These are phyloP conservation scores for Eubasilissa splendida DNA, from an alignment of 2,888 invertebrate genomes.

Conservation along the genomic window DNA sequence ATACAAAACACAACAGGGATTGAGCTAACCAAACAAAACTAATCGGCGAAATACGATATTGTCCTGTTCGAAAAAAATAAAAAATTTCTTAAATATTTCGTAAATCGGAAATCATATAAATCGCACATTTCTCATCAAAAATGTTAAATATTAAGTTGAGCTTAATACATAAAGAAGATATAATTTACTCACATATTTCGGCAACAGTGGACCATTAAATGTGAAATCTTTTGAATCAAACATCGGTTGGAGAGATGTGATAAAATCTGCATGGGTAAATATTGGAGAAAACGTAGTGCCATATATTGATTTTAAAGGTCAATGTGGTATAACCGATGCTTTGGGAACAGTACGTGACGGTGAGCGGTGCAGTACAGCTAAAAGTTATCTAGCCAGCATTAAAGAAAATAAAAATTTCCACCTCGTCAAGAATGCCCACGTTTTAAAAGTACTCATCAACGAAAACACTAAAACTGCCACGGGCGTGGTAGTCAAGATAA, in stretches of 20 bases:
- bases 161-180: too few species aligned
- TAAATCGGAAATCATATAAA: too few species aligned
- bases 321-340: conserved; percentile 69
- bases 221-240: conserved; percentile 63
- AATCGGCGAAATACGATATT: too few species aligned
- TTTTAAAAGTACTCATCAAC: conserved; percentile 66
- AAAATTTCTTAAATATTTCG: too few species aligned
- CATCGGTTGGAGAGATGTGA: conserved; percentile 61
- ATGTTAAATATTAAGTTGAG: too few species aligned
- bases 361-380: conserved; percentile 69
- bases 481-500: conserved; percentile 63
- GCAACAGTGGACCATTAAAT: conserved; percentile 66
- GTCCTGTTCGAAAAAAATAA: too few species aligned
- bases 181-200: too few species aligned
- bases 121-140: too few species aligned
- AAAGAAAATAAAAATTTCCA: conserved; percentile 62
- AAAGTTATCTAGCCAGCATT: conserved; percentile 68
- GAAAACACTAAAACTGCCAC: conserved; percentile 62
- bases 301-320: conserved; percentile 65
- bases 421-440: conserved; percentile 65
- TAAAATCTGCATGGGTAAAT: conserved; percentile 66
- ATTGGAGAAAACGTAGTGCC: conserved; percentile 65
- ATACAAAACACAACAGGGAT: too few species aligned
- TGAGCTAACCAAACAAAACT: too few species aligned
- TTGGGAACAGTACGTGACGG: conserved; percentile 68